phyloP scores from a whole-genome alignment of 2,888 invertebrate genomes.

The Napeogenes inachia region DNA sequence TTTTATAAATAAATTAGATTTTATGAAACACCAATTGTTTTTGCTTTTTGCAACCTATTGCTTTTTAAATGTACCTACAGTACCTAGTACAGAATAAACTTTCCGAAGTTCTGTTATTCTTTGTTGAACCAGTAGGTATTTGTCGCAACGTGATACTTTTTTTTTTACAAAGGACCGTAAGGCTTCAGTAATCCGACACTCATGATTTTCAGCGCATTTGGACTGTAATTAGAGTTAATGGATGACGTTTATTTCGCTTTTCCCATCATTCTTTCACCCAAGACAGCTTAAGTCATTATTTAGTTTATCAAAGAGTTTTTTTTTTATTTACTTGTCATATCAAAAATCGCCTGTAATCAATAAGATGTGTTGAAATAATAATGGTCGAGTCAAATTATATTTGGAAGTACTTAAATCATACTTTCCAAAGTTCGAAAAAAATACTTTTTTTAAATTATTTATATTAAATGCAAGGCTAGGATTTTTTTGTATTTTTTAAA shows the following conservation, averaged over 20 bases:
- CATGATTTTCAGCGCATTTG: constrained; percentile 37
- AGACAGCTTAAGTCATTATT: background rate
- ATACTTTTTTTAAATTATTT: no score
- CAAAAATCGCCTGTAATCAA: no score
- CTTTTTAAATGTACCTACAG: constrained; percentile 14
- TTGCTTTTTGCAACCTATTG: no score
- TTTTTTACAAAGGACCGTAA: constrained; percentile 20
- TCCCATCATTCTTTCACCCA: constrained; percentile 27
- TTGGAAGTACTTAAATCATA: no score
- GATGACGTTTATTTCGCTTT: constrained; percentile 40
- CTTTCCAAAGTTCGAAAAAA: no score
- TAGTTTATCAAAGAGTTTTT: background rate
- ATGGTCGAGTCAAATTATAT: no score
- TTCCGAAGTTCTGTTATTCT: constrained; percentile 12
- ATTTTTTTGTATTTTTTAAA: no score
- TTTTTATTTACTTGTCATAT: no score
- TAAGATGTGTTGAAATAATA: no score
- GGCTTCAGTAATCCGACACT: constrained; percentile 41
- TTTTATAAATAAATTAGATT: no score
- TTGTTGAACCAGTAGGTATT: constrained; percentile 18
- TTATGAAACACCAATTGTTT: no score
- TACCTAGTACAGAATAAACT: constrained; percentile 13
- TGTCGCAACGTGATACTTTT: constrained; percentile 21
- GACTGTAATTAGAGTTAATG: constrained; percentile 47
- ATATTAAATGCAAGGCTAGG: no score